phyloP scores from a whole-genome alignment of 2,888 invertebrate genomes.

The Drosophila atroscutellata region DNA sequence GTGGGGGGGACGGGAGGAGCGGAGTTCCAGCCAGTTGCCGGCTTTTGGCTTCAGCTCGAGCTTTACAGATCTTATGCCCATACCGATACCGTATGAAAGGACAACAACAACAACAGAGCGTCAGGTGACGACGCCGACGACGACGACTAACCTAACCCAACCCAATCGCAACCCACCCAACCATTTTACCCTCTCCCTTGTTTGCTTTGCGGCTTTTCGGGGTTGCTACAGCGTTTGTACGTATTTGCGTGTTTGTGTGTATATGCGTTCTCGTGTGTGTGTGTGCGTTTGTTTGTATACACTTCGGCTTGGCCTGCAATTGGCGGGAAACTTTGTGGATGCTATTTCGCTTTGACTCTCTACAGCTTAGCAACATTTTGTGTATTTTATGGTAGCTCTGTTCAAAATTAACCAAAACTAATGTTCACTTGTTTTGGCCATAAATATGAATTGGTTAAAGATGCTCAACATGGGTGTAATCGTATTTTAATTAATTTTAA shows the following conservation, averaged over 20 bases:
- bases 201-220: slow-evolving; percentile 76
- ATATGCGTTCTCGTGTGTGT: slow-evolving; percentile 30
- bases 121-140: slow-evolving; percentile 56
- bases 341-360: slow-evolving; percentile 46
- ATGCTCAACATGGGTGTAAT: neutral
- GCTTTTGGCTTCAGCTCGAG: slow-evolving; percentile 70
- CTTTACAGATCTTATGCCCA: slow-evolving; percentile 72
- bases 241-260: slow-evolving; percentile 13
- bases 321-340: slow-evolving; percentile 82
- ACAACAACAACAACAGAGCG: slow-evolving; percentile 40
- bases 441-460: neutral
- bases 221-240: slow-evolving; percentile 54
- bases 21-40: slow-evolving; percentile 43
- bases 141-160: slow-evolving; percentile 35
- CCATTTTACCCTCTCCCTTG: slow-evolving; percentile 22
- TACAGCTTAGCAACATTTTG: slow-evolving; percentile 47
- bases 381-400: slow-evolving; percentile 10
- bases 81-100: slow-evolving; percentile 46
- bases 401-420: neutral
- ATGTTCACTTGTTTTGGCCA: neutral
- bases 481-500: neutral
- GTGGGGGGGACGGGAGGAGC: neutral
- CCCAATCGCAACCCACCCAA: slow-evolving; percentile 28
- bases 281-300: slow-evolving; percentile 63
- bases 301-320: slow-evolving; percentile 78